Percentiles rank a stretch among this genome's conserved stretches.
Conservation (phyloP, 1,140 invertebrate genomes). For the Nautilus pompilius region DNA sequence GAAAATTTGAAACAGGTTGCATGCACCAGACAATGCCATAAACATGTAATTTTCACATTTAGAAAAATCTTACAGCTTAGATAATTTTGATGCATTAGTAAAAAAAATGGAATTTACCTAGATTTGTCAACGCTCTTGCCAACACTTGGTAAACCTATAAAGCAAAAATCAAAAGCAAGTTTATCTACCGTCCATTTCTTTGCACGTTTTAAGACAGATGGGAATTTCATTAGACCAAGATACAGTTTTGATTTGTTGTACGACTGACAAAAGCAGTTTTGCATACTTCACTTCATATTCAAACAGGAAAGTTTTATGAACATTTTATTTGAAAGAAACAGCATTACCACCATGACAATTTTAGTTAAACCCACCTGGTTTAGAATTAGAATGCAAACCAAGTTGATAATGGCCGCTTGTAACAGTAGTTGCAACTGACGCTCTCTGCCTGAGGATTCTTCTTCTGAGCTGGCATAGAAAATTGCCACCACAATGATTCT, state of each 20-base stretch:
- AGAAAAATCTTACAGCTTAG: too few relatives aligned
- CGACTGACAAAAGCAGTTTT: too few relatives aligned
- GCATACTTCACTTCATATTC: too few relatives aligned
- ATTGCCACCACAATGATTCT: constrained; percentile 80
- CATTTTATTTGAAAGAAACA: too few relatives aligned
- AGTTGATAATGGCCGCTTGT: constrained; percentile 88
- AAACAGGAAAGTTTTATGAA: too few relatives aligned
- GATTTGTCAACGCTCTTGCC: constrained; percentile 50
- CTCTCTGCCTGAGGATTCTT: constrained; percentile 60
- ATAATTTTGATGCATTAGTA: too few relatives aligned
- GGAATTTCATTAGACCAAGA: too few relatives aligned
- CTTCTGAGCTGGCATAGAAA: constrained; percentile 70
- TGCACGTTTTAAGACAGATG: too few relatives aligned
- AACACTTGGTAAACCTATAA: constrained; percentile 52
- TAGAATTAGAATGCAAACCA: constrained; percentile 87
- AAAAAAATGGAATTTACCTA: constrained; percentile 41
- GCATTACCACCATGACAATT: constrained; percentile 82
- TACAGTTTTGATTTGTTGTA: too few relatives aligned
- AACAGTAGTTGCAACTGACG: constrained; percentile 87
- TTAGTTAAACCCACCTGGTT: constrained; percentile 77
- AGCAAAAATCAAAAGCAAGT: constrained; percentile 6
- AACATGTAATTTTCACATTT: too few relatives aligned
- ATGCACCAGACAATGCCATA: too few relatives aligned
- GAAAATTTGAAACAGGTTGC: neutral
- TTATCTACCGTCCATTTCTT: too few relatives aligned